phyloP scores from a whole-genome alignment of 2,113 vertebrate genomes.

The Spea multiplicata region DNA sequence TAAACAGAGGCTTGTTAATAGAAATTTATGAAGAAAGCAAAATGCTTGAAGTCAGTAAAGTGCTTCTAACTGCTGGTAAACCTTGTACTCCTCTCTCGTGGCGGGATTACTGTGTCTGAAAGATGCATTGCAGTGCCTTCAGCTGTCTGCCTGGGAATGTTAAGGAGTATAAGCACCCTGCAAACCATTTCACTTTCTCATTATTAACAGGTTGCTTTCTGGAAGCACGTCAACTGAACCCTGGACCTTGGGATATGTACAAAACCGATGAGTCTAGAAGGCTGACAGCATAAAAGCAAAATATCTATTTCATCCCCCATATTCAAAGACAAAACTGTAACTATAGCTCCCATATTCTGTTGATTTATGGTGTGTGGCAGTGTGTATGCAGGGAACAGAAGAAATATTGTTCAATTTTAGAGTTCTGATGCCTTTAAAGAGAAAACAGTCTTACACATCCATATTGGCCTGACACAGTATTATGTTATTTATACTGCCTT shows the following conservation, averaged over 20 bases:
- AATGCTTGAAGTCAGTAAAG: constrained; percentile 43
- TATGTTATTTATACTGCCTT: neutral
- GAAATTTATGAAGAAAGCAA: constrained; percentile 44
- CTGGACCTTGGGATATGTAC: constrained; percentile 22
- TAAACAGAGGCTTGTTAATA: constrained; percentile 45
- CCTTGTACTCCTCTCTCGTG: constrained; percentile 7
- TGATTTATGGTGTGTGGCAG: neutral
- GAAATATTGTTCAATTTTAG: neutral
- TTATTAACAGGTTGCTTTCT: constrained; percentile 40
- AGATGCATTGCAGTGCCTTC: constrained; percentile 45
- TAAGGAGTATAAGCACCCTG: constrained; percentile 41
- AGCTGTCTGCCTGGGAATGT: constrained; percentile 43
- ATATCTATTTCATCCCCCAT: neutral
- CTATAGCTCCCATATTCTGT: neutral
- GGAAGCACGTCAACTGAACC: constrained; percentile 13
- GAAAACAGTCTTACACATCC: neutral
- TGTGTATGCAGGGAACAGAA: neutral
- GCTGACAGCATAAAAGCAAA: neutral
- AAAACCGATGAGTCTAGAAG: neutral
- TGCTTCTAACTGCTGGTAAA: constrained; percentile 42
- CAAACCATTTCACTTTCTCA: constrained; percentile 33
- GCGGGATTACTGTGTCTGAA: constrained; percentile 44
- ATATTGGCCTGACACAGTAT: neutral
- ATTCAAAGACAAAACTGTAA: neutral
- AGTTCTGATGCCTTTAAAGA: neutral